phyloP scores from a whole-genome alignment of 1,140 invertebrate genomes.

The Hypothenemus hampei region DNA sequence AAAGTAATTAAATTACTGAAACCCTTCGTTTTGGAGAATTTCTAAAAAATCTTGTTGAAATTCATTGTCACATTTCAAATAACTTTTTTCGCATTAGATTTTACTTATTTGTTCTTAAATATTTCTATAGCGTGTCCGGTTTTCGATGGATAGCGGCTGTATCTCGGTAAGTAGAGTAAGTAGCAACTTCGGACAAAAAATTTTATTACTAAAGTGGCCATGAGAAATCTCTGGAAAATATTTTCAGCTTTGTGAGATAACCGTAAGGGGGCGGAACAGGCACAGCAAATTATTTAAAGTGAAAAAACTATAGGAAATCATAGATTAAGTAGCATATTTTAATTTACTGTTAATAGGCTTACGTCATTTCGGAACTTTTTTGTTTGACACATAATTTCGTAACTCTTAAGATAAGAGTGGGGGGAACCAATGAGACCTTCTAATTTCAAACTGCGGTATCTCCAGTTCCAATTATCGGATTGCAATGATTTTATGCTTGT shows the following conservation, averaged over 20 bases:
- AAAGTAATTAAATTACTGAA: constrained; percentile 30
- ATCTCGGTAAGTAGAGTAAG: no score
- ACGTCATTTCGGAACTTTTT: neutral
- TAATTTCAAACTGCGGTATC: neutral
- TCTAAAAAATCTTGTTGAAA: no score
- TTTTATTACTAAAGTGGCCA: no score
- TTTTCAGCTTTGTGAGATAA: no score
- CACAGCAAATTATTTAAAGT: neutral
- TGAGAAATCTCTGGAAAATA: no score
- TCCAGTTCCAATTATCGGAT: neutral
- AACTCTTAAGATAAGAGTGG: neutral
- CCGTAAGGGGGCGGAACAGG: neutral
- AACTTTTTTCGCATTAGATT: no score
- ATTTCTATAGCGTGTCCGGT: no score
- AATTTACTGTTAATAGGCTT: neutral
- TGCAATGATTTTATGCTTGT: neutral
- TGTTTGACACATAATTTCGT: neutral
- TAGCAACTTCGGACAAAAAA: no score
- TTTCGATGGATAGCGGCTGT: no score
- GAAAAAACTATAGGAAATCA: neutral
- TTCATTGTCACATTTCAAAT: no score
- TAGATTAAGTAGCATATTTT: neutral
- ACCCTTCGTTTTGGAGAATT: constrained; percentile 26
- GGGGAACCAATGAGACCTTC: neutral
- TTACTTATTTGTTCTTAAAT: no score